Evolutionary conservation across 2,113 vertebrate genomes (phyloP).

Genomic region (Cebus imitator): DNA sequence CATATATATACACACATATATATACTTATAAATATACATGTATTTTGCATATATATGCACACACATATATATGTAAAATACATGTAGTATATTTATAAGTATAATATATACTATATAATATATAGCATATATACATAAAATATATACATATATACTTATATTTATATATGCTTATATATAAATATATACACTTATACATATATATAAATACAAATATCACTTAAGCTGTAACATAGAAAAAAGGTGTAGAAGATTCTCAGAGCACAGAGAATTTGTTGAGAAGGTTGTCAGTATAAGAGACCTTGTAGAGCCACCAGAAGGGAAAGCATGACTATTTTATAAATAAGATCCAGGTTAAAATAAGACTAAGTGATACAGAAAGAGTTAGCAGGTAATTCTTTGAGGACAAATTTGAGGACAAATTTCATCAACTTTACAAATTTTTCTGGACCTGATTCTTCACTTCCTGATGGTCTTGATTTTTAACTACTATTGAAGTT

Average conservation of each 20-base stretch:
- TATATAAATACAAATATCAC: not conserved
- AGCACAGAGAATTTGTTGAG: not conserved
- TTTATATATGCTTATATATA: no score
- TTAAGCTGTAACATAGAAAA: not conserved
- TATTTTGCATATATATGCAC: not conserved
- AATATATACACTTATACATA: not conserved
- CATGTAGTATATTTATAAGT: not conserved
- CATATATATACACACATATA: not conserved
- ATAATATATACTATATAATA: no score
- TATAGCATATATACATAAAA: not conserved
- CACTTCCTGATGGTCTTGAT: not conserved
- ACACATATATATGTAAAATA: not conserved
- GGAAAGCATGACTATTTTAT: not conserved
- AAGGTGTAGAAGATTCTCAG: not conserved
- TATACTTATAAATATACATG: not conserved
- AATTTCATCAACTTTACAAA: not conserved
- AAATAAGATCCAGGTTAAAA: not conserved
- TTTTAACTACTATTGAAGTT: conserved; percentile 23
- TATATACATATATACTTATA: not conserved
- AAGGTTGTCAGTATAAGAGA: not conserved
- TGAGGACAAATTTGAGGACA: not conserved
- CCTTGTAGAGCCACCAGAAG: not conserved
- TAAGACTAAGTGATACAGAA: not conserved
- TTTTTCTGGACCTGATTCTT: not conserved
- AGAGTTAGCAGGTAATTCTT: not conserved